A percentile compares a stretch with the other conserved stretches of the same genome.
These are phyloP conservation scores for Gallinago jamesoni DNA, from an alignment of 2,113 vertebrate species.

Conservation along the genomic window DNA sequence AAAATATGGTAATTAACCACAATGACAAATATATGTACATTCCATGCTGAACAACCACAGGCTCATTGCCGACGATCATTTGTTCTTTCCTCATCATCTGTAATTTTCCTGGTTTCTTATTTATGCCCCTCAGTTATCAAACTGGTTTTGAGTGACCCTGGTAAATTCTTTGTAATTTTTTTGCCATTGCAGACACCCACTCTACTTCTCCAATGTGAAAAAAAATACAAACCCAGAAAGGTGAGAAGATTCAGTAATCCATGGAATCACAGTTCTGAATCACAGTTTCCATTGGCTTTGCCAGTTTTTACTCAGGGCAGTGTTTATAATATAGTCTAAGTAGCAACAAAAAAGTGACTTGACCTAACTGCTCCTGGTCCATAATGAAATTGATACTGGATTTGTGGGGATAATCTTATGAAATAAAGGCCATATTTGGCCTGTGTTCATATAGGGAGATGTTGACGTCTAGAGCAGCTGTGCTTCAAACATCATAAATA, in stretches of 20 bases:
- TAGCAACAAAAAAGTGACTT: neutral
- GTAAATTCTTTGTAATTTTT: neutral
- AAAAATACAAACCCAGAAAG: neutral
- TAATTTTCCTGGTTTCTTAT: conserved; percentile 2
- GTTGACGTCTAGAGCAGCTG: neutral
- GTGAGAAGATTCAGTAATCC: neutral
- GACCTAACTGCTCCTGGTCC: accelerated
- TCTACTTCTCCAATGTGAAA: accelerated
- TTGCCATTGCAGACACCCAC: neutral
- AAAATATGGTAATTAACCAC: neutral
- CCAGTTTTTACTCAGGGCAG: neutral
- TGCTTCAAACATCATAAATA: neutral
- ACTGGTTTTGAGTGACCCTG: accelerated
- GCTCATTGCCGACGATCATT: neutral
- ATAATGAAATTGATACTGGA: neutral
- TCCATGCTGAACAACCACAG: neutral
- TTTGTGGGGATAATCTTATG: neutral
- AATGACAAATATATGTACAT: neutral
- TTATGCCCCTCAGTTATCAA: neutral
- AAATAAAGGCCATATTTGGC: neutral
- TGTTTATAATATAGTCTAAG: neutral
- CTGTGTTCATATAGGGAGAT: neutral
- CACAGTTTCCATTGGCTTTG: neutral
- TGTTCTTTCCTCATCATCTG: neutral
- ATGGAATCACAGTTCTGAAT: neutral